Base-by-base conservation (phyloP, 2,113 vertebrate genomes). In the Muscicapa adusta region DNA sequence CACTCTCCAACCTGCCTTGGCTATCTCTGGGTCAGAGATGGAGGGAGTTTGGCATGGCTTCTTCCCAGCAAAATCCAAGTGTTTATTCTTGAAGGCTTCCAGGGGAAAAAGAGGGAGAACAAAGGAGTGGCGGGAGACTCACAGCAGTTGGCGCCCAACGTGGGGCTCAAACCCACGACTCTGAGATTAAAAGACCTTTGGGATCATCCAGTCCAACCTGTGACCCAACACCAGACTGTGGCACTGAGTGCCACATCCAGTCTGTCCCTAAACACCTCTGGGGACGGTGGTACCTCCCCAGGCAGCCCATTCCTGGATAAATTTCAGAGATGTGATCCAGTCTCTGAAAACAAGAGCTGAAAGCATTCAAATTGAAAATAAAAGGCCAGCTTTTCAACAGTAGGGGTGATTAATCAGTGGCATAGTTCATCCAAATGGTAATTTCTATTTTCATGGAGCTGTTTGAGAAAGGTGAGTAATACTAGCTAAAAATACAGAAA, bases 141-240 rank as follows among this genome's bases (percentile, higher is more conserved):
- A 45, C 3, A 7, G 43, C 43, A 45, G 43, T 5, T 45, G 43
- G 43, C 98, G 98, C 98, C 98, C 98, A 99, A 99, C 98, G 98
- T 99, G 99, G 99, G 99, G 98, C 99, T 99, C 98, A 98, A 99
- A 99, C 98, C 98, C 98, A 98, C 98, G 98, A 98, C 98, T 98
- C 98, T 99, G 98, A 98, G 98, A 98, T 99, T 99, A 99, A 43
- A 85, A 58, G 53, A 5, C 18, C 29, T 65, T 29, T 65, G 81
- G n/a, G 42, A 17, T 22, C 36, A 36, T 26, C 8, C 5, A 50
- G 36, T 6, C 8, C 71, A 34, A 6, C 4, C 18, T 14, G 7
- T 34, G 43, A 31, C 43, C 36, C 16, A 43, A 26, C 25, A 31
- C 10, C 43, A 36, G n/a, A n/a, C n/a, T n/a, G n/a, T n/a, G n/a